These are phyloP conservation scores for Plecturocebus donacophilus DNA, from an alignment of 2,113 vertebrate species.

Conservation along the genomic window DNA sequence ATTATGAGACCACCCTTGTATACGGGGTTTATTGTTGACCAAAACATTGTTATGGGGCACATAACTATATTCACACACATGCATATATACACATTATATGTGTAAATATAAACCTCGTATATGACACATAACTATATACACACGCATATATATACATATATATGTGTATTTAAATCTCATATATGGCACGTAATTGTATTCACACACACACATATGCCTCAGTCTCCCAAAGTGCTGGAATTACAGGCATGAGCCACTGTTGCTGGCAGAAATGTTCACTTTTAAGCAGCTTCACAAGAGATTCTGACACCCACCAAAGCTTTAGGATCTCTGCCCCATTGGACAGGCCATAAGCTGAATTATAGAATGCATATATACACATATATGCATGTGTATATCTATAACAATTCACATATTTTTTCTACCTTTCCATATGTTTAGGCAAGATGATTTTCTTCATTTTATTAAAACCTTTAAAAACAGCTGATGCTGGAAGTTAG, in stretches of 20 bases:
- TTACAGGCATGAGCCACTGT: no score
- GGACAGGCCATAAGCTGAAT: no score
- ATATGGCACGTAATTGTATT: no score
- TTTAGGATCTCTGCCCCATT: background rate
- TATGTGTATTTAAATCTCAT: no score
- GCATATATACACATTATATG: no score
- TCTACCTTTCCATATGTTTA: background rate
- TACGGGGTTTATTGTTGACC: background rate
- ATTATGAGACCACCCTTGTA: background rate
- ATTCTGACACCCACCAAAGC: background rate
- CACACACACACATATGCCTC: accelerated
- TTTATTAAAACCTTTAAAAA: background rate
- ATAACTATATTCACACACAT: background rate
- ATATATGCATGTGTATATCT: background rate
- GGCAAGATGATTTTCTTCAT: background rate
- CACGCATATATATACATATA: no score
- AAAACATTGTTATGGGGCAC: background rate
- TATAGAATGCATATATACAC: no score
- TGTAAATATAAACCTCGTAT: no score
- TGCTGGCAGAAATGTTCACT: background rate
- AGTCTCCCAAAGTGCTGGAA: no score
- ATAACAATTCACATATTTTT: background rate
- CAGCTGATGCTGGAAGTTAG: background rate
- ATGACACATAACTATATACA: no score
- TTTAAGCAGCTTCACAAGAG: background rate